Evolutionary conservation across 2,797 vertebrate genomes (phyloP), one percentile per base, ranked within the genome.

Genomic region (Bradypus variegatus): DNA sequence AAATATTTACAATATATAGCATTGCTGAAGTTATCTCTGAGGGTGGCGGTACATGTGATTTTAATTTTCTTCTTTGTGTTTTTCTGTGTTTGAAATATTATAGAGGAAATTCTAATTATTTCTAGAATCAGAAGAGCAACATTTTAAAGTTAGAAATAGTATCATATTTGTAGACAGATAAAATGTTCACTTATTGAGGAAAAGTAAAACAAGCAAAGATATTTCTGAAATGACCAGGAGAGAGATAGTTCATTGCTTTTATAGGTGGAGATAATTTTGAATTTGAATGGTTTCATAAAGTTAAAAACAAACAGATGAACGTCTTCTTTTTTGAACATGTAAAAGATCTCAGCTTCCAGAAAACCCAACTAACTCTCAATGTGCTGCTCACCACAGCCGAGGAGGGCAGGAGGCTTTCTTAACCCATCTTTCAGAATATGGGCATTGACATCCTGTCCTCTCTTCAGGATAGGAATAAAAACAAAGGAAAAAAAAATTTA

Each of bases 351-450:
- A 33, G 41, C 25, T 31, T 1, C 18, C 14, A 55, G 75, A 27
- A 58, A n/a, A 27, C 16, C 36, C 14, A 8, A 2, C 83, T 41
- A 14, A 15, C 23, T 8, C 4, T 65, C 10, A 4, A 3, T 1
- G 23, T 50, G 33, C 65, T 19, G 33, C 33, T 6, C 10, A 2
- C 45, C 82, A 19, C 14, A 11, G 15, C 23, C 8, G 23, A 18
- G 7, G 7, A 3, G 82, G 16, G 2, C 15, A 6, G 4, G 1
- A 21, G 18, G 48, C 45, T 31, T 3, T 29, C 18, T 55, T 23
- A 41, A 18, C 4, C n/a, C 23, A 2, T 6, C 27, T 1, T 4
- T 29, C n/a, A 72, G 16, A 85, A 29, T 1, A 18, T 7, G 4
- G 5, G 16, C 27, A 27, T 70, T 31, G 19, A 55, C 53, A 85